Evolutionary conservation across 2,797 vertebrate species (phyloP).

Genomic region (Synanceia verrucosa): DNA sequence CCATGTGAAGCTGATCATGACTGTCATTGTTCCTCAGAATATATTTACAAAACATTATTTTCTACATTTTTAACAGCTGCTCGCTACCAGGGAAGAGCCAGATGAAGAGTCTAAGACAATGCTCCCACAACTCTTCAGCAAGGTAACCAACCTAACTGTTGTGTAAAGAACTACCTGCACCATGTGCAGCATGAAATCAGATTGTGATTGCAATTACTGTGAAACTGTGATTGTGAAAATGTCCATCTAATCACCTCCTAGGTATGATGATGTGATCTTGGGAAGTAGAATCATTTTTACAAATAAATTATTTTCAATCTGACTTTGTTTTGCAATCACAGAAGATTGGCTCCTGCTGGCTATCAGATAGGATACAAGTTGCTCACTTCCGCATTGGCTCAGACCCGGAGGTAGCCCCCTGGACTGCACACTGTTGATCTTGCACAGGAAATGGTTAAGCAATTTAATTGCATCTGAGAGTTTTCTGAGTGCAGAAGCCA

Average conservation of each 20-base stretch:
- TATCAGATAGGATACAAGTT: no score
- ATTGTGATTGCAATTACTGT: not conserved
- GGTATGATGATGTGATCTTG: no score
- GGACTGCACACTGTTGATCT: not conserved
- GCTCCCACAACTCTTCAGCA: not conserved
- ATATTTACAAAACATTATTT: not conserved
- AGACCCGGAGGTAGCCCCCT: no score
- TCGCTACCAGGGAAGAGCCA: not conserved
- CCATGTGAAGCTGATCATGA: not conserved
- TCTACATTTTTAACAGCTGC: not conserved
- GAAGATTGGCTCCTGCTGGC: no score
- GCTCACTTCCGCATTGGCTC: no score
- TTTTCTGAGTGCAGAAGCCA: constrained; percentile 1
- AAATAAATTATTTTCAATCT: no score
- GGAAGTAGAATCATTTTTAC: no score
- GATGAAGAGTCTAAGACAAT: not conserved
- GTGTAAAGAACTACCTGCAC: not conserved
- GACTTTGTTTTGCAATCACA: no score
- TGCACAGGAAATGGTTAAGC: not conserved
- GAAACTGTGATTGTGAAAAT: not conserved
- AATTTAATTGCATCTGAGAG: not conserved
- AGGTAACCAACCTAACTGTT: not conserved
- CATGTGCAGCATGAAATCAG: not conserved
- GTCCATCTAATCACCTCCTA: no score
- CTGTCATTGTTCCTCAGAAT: not conserved